Percentiles rank a stretch among this genome's conserved stretches.
phyloP scores from a whole-genome alignment of 1,140 invertebrate species.

The Odontomachus brunneus region DNA sequence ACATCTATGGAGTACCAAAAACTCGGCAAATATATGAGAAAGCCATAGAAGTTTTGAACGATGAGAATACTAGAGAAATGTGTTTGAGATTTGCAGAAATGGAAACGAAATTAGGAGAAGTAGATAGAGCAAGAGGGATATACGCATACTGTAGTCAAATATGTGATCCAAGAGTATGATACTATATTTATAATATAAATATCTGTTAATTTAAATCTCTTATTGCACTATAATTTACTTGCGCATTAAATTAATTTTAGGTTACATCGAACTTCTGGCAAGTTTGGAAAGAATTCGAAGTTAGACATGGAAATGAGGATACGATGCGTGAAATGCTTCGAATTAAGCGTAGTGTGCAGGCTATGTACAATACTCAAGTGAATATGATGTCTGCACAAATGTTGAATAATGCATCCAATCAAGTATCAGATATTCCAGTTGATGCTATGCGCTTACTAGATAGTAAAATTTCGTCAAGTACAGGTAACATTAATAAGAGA shows the following conservation, averaged over 20 bases:
- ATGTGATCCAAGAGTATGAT: slow-evolving; percentile 96
- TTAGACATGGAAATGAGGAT: slow-evolving; percentile 99
- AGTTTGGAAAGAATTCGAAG: slow-evolving; percentile 99
- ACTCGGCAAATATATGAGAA: slow-evolving; percentile 99
- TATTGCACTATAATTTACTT: background rate
- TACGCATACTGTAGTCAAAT: slow-evolving; percentile 99
- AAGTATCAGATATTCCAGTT: slow-evolving; percentile 89
- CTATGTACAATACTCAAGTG: slow-evolving; percentile 97
- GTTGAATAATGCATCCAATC: slow-evolving; percentile 90
- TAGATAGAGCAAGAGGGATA: slow-evolving; percentile 98
- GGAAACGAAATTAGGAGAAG: slow-evolving; percentile 99
- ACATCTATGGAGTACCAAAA: slow-evolving; percentile 98
- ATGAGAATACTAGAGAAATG: slow-evolving; percentile 97
- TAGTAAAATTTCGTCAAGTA: slow-evolving; percentile 87
- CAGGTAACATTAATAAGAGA: slow-evolving; percentile 56
- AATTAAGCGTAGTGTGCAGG: slow-evolving; percentile 98
- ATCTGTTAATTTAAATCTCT: background rate
- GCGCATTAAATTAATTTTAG: slow-evolving; percentile 77
- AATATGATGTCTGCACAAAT: slow-evolving; percentile 99
- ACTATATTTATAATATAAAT: background rate
- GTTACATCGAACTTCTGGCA: slow-evolving; percentile 98
- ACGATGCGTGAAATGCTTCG: slow-evolving; percentile 99
- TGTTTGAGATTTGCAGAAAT: slow-evolving; percentile 98
- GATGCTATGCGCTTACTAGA: slow-evolving; percentile 96
- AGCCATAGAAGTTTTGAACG: slow-evolving; percentile 97